Base-by-base conservation (phyloP, 2,888 invertebrate genomes). In the Amphipoea oculea region DNA sequence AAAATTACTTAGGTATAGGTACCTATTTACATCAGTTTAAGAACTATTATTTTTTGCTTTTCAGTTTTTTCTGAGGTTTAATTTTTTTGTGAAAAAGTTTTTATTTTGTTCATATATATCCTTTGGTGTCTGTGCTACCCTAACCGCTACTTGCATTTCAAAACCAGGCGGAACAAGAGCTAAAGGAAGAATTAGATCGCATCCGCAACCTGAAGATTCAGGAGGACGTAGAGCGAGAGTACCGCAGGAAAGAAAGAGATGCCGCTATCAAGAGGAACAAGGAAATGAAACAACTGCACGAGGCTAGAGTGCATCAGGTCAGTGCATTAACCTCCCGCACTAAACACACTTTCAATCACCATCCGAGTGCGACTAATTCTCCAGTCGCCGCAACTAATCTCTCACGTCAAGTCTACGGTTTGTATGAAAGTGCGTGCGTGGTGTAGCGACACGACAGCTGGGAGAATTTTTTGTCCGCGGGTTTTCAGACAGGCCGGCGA, bases 141-240 rank as follows among this genome's bases (percentile, higher is more conserved):
- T 29, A 48, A 51, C 9, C 40, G 20, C 14, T 42, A 51, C 11
- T n/a, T 51, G 4, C 36, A 36, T 65, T n/a, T 45, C 11, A 5
- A 29, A 62, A 79, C 0, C 82, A 97, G 96, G 97, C 96, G 0
- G 97, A 97, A 89, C 96, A 97, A 94, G 95, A 95, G 85, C 86
- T 97, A 63, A 96, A 96, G 68, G 96, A 96, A 71, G 97, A 97
- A 81, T 76, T 97, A 92, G 97, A 97, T 0, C 95, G 97, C 54
- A 96, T 97, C 81, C 92, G 97, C 63, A 97, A 97, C 90, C 90
- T 97, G 78, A 97, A 97, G 93, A 97, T 97, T 57, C 96, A 96
- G 77, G 97, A 97, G 86, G 96, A 97, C 94, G 98, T 98, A 42
- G 98, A 98, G 91, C 95, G 98, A 20, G 97, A 98, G 88, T 98